Percentiles rank a stretch among this genome's conserved stretches.
These are phyloP conservation scores for Bradypus variegatus DNA, from an alignment of 2,797 vertebrate species.

Conservation along the genomic window DNA sequence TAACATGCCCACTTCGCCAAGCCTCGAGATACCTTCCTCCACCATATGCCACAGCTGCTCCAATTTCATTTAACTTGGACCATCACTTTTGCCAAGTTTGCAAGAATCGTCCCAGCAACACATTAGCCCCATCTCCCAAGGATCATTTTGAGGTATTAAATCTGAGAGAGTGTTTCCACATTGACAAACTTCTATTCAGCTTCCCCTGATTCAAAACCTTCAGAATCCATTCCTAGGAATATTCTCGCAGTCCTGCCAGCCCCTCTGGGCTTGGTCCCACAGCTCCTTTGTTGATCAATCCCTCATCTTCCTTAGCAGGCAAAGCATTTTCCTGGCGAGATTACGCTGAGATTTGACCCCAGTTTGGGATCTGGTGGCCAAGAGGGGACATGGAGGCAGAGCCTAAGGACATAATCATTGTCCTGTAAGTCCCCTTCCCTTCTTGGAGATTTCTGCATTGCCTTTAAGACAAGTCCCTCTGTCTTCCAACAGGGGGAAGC, in stretches of 20 bases:
- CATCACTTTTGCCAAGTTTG: background rate
- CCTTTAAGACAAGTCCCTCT: background rate
- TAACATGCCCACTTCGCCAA: background rate
- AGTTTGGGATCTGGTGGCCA: background rate
- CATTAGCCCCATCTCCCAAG: background rate
- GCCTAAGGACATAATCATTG: too few species aligned
- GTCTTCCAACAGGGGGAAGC: background rate
- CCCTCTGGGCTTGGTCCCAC: background rate
- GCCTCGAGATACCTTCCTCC: background rate
- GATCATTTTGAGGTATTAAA: background rate
- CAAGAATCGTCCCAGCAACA: background rate
- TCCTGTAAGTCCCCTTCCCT: background rate
- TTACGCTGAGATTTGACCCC: background rate
- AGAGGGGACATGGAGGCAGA: background rate
- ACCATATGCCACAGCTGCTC: background rate
- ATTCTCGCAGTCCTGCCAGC: background rate
- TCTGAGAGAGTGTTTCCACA: background rate
- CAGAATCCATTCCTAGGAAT: background rate
- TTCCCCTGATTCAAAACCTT: background rate
- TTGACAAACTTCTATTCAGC: background rate
- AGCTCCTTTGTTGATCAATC: fast-evolving
- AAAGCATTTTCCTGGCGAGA: background rate
- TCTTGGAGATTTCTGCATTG: background rate
- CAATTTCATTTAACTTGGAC: background rate
- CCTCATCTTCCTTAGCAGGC: background rate